These are phyloP conservation scores for Nemopilema nomurai DNA, from an alignment of 30 jellyfish, hydroid and myxozoan species.

Conservation along the genomic window DNA sequence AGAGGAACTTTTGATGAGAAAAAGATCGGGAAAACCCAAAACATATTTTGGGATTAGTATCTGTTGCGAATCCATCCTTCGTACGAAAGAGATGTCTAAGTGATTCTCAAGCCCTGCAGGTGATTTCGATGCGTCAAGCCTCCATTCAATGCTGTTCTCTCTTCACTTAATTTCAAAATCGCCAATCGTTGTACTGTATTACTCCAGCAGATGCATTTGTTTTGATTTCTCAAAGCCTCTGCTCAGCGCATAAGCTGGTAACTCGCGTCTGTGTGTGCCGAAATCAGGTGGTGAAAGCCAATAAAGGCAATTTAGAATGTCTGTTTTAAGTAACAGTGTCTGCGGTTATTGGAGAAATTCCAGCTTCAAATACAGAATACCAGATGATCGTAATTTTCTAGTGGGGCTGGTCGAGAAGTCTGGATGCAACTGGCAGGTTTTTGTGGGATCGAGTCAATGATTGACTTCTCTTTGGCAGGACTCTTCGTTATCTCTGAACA, in stretches of 20 bases:
- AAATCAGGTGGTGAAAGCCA: background rate
- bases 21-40: too few species aligned
- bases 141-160: background rate
- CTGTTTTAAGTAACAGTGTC: background rate
- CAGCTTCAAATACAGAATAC: background rate
- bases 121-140: background rate
- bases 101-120: too few species aligned
- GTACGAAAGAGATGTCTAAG: too few species aligned
- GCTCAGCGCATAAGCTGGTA: background rate
- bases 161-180: background rate
- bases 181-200: background rate
- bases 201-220: background rate
- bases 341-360: background rate
- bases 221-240: background rate
- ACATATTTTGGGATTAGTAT: too few species aligned
- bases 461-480: background rate
- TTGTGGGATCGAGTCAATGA: too few species aligned
- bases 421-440: background rate
- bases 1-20: background rate
- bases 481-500: too few species aligned
- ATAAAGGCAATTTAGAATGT: background rate
- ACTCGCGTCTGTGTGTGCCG: background rate
- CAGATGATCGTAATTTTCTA: background rate
- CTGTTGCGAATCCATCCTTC: too few species aligned
- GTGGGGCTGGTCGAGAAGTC: background rate